phyloP scores from a whole-genome alignment of 2,888 invertebrate species.

The Oasisia sp. region DNA sequence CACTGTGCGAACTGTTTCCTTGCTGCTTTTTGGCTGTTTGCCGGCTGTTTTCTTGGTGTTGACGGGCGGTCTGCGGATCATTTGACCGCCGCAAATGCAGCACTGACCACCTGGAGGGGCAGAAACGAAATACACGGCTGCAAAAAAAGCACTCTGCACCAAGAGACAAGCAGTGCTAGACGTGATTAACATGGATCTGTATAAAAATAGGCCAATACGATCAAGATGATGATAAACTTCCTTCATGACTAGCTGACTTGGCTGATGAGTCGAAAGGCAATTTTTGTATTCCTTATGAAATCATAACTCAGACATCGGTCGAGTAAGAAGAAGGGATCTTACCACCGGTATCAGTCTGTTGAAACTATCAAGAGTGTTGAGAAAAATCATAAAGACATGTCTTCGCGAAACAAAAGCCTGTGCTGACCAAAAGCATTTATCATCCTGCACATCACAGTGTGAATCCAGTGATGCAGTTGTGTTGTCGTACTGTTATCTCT shows the following conservation, averaged over 20 bases:
- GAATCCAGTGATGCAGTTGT: too few relatives aligned
- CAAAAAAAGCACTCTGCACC: not conserved
- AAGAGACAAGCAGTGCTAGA: not conserved
- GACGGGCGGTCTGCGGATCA: too few relatives aligned
- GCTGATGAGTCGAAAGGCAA: not conserved
- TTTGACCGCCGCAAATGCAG: not conserved
- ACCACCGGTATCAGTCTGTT: not conserved
- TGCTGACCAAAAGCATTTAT: too few relatives aligned
- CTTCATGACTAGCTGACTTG: not conserved
- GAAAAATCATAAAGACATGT: not conserved
- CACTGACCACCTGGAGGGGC: not conserved
- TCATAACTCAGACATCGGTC: not conserved
- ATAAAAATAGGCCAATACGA: too few relatives aligned
- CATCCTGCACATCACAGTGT: too few relatives aligned
- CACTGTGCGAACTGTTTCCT: too few relatives aligned
- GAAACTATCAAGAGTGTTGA: not conserved
- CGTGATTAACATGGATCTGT: not conserved
- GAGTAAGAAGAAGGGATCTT: not conserved
- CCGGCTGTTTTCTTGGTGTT: too few relatives aligned
- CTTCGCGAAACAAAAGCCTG: not conserved
- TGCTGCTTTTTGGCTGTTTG: too few relatives aligned
- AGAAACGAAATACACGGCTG: not conserved
- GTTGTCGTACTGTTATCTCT: too few relatives aligned
- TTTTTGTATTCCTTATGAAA: not conserved
- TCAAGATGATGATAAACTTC: not conserved